phyloP scores from a whole-genome alignment of 2,888 invertebrate genomes.

The Orthosia cruda region DNA sequence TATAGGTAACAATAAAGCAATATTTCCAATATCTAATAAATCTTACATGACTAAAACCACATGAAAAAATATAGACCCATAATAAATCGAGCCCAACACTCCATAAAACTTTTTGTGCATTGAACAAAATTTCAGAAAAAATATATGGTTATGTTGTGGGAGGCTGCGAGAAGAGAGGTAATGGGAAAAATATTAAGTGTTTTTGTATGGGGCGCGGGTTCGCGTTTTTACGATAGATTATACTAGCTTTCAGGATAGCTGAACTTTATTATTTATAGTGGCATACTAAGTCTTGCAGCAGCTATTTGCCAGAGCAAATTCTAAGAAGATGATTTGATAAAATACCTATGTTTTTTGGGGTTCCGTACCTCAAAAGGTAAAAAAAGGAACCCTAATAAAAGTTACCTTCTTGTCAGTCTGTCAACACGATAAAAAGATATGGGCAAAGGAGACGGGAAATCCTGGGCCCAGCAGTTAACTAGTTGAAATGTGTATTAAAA shows the following conservation, averaged over 20 bases:
- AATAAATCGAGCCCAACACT: conserved; percentile 61
- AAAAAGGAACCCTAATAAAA: too few relatives aligned
- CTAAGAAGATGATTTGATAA: background rate
- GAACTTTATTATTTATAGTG: conserved; percentile 30
- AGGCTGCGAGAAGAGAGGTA: conserved; percentile 29
- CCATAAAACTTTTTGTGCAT: conserved; percentile 67
- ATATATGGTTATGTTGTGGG: conserved; percentile 64
- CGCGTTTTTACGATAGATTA: conserved; percentile 49
- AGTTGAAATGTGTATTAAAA: too few relatives aligned
- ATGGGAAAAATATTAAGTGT: conserved; percentile 65
- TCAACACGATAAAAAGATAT: too few relatives aligned
- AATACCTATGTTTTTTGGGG: too few relatives aligned
- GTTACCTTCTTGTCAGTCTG: too few relatives aligned
- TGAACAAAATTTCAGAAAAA: conserved; percentile 65
- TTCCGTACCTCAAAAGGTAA: too few relatives aligned
- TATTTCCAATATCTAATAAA: conserved; percentile 54
- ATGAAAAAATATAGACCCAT: conserved; percentile 43
- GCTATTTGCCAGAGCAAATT: background rate
- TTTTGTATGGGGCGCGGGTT: conserved; percentile 58
- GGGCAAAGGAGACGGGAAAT: too few relatives aligned
- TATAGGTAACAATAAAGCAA: conserved; percentile 38
- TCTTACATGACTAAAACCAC: conserved; percentile 43
- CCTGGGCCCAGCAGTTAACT: too few relatives aligned
- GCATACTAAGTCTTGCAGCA: conserved; percentile 1
- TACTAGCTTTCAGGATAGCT: conserved; percentile 19